Base-by-base conservation (phyloP, 2,113 vertebrate species). In the Silurus meridionalis region DNA sequence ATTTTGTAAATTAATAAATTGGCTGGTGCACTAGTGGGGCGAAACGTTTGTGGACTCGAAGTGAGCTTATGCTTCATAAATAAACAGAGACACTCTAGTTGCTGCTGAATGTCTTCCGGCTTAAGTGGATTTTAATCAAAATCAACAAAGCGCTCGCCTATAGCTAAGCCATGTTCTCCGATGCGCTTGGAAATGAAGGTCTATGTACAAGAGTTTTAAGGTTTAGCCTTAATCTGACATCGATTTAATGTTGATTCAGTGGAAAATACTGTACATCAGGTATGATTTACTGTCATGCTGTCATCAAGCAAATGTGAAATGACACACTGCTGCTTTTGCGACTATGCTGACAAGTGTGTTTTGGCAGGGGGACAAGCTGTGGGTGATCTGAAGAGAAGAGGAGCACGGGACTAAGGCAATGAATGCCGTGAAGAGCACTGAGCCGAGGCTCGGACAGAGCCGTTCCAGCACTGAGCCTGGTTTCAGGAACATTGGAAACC, bases 1-100 rank as follows among this genome's bases (percentile, higher is more conserved):
- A 91, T 93, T 92, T 93, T 88, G 88, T 92, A 94, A 93, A 93
- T 92, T 91, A 94, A 93, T 93, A 91, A 93, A 91, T 89, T 96
- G 96, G 94, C 95, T 92, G 93, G 88, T 86, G 85, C 6, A 69
- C 74, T 75, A 83, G 91, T 88, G 86, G 86, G 92, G 92, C 92
- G 91, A 93, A 91, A 93, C 88, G 83, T 92, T 95, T 87, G 11
- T 75, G 87, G 86, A 92, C 94, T 93, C 89, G 90, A 93, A 94
- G 90, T 83, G 91, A 92, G 93, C 93, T 96, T 95, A 91, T 90
- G 90, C 92, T 96, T 93, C 95, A 93, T 96, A 97, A 97, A 97
- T 96, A 96, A 95, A 94, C 92, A 94, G 93, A 90, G 91, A 88
- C 90, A 90, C 89, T 91, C 89, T 85, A 91, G 92, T 91, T 93